phyloP scores from a whole-genome alignment of 2,113 vertebrate genomes.

The Orthochromis malagaraziensis region DNA sequence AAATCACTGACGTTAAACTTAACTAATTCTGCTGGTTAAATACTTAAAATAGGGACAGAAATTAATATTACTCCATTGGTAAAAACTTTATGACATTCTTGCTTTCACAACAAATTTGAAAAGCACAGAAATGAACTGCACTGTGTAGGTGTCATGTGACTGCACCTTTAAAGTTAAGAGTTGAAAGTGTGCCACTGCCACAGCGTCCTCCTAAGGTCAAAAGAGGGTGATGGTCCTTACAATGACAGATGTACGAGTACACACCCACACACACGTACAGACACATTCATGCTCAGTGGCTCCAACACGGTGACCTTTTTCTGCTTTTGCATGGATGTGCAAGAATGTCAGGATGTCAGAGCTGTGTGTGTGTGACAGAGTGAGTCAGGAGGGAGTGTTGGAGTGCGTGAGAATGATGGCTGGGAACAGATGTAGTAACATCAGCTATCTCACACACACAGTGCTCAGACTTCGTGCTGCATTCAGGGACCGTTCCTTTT shows the following conservation, averaged over 20 bases:
- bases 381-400: neutral
- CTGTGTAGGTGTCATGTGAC: neutral
- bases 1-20: neutral
- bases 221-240: neutral
- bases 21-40: neutral
- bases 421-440: slow-evolving; percentile 67
- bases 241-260: neutral
- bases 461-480: neutral
- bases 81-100: neutral
- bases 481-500: neutral
- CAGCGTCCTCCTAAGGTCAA: neutral
- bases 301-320: neutral
- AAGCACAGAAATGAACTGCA: neutral
- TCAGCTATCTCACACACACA: slow-evolving; percentile 5
- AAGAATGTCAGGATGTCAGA: slow-evolving; percentile 29
- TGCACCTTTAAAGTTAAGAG: neutral
- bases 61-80: rapidly evolving
- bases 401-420: slow-evolving; percentile 45
- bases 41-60: neutral
- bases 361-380: neutral
- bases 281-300: neutral
- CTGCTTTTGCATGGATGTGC: slow-evolving; percentile 49
- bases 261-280: neutral
- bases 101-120: neutral
- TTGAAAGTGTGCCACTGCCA: neutral